Base-by-base conservation (phyloP, 92 coral and sea anemone species). In the Scolanthus callimorphus region DNA sequence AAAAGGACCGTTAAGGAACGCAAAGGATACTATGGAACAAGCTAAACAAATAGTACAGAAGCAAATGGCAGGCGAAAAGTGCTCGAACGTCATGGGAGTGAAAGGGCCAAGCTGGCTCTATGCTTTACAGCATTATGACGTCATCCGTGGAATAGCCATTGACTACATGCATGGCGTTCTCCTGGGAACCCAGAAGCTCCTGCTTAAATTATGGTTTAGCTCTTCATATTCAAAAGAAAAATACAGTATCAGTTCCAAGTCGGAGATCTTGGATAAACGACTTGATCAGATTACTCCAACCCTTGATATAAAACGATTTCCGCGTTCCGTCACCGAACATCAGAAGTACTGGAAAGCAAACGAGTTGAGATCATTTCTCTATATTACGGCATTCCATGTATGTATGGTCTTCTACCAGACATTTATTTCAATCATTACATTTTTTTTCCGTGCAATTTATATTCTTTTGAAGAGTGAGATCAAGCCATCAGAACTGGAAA, bases 101-200 rank as follows among this genome's bases (percentile, higher is more conserved):
- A 65, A 65, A 27, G 72, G 61, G 30, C 51, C 51, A 51, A 51
- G 51, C 51, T 65, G 72, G 60, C 57, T 65, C 23, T 65, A 23
- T 15, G 39, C 19, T 11, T 51, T 65, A 15, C 20, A 17, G 23
- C 1, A 49, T 65, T 65, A 17, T 39, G 72, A 65, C 34, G 39
- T 53, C 27, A 62, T 66, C 23, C 73, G 73, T 22, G 73, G 73
- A 11, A 54, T 65, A 20, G 73, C 74, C 6, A 65, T 74, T 12
- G 81, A 74, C 45, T 74, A 74, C 41, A 48, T 65, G 81, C 74
- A 68, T 26, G 51, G 74, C 21, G 73, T 34, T 34, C 43, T 34
- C 43, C 15, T 34, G 9, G 1, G 73, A n/a, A n/a, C 55, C 20
- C 80, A 73, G 55, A 73, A 62, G 37, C 37, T 74, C 23, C 31